These are phyloP conservation scores for Araneus ventricosus DNA, from an alignment of 1,140 invertebrate species.

Conservation along the genomic window DNA sequence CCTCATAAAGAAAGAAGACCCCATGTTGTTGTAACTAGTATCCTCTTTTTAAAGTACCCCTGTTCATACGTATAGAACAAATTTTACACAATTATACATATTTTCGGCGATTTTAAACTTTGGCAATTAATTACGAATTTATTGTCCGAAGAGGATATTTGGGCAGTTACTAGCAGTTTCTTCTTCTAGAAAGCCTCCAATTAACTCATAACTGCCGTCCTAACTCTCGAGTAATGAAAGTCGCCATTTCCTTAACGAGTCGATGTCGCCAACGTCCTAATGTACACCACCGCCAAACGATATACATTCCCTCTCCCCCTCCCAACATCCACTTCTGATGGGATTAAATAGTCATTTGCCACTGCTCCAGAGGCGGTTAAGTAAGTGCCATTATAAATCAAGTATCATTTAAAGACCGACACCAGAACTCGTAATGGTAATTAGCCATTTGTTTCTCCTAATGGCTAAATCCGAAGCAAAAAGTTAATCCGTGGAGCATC, in stretches of 20 bases:
- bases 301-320: neutral
- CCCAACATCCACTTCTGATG: neutral
- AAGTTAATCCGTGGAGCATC: neutral
- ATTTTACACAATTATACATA: neutral
- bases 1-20: too few relatives aligned
- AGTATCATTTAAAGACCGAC: neutral
- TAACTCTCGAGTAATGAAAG: neutral
- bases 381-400: slow-evolving; percentile 21
- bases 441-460: neutral
- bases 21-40: too few relatives aligned
- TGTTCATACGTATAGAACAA: too few relatives aligned
- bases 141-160: neutral
- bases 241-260: neutral
- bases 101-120: neutral
- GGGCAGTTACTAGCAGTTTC: too few relatives aligned
- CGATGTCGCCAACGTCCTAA: neutral
- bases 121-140: neutral
- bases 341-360: slow-evolving; percentile 1
- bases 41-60: too few relatives aligned
- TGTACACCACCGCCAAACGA: neutral
- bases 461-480: neutral
- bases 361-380: neutral
- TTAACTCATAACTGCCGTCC: neutral
- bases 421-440: neutral
- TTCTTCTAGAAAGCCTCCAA: neutral